Evolutionary conservation across 2,888 invertebrate genomes (phyloP).

Genomic region (Sarcophaga rosellei): DNA sequence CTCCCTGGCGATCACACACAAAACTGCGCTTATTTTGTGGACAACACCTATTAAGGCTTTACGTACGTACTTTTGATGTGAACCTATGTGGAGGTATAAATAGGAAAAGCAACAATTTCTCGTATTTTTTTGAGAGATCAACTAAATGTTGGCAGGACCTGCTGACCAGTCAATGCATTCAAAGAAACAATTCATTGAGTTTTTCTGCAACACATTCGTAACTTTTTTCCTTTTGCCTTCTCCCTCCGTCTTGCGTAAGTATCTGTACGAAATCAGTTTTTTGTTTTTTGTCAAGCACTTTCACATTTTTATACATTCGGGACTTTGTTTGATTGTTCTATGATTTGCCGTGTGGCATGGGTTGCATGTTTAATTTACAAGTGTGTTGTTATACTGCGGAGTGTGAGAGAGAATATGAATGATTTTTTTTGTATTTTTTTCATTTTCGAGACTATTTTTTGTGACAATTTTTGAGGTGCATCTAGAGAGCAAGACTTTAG

Average conservation of each 20-base stretch:
- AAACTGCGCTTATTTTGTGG: too few species aligned
- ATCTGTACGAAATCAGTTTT: background rate
- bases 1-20: too few species aligned
- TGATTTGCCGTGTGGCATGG: constrained; percentile 14
- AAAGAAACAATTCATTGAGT: constrained; percentile 14
- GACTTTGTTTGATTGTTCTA: constrained; percentile 32
- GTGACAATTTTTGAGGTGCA: constrained; percentile 45
- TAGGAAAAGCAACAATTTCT: too few species aligned
- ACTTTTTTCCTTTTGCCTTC: background rate
- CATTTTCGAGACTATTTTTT: constrained; percentile 6
- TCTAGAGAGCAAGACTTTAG: constrained; percentile 54
- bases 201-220: constrained; percentile 1
- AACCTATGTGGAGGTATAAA: too few species aligned
- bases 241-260: background rate
- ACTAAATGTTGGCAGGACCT: constrained; percentile 12
- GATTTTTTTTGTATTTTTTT: background rate
- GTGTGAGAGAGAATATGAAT: background rate
- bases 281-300: background rate
- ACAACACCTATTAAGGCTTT: constrained; percentile 4
- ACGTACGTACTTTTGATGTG: background rate
- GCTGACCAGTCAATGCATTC: background rate
- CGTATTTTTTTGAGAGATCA: background rate
- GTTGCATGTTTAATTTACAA: constrained; percentile 37
- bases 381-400: background rate
- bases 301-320: constrained; percentile 53